phyloP scores from a whole-genome alignment of 2,888 invertebrate species.

The Drosophila buzzatii region DNA sequence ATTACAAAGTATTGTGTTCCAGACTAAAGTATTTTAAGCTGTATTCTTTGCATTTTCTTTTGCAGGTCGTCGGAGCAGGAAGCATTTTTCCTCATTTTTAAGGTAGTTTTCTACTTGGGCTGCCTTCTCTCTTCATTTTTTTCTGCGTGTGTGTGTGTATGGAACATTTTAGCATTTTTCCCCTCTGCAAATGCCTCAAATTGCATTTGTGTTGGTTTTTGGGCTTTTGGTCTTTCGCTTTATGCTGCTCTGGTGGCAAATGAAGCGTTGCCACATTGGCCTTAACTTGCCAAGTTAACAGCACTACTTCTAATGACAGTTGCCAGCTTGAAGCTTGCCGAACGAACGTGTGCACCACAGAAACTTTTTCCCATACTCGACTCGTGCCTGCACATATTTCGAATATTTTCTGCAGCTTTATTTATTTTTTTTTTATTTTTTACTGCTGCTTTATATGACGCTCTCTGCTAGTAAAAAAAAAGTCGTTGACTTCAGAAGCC shows the following conservation, averaged over 20 bases:
- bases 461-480: constrained; percentile 4
- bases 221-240: constrained; percentile 29
- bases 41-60: constrained; percentile 16
- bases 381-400: constrained; percentile 37
- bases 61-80: constrained; percentile 8
- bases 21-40: constrained; percentile 12
- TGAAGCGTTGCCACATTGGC: constrained; percentile 57
- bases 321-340: constrained; percentile 34
- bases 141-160: not conserved
- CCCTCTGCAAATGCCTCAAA: constrained; percentile 37
- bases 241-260: constrained; percentile 47
- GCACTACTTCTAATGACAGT: constrained; percentile 52
- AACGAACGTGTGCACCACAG: constrained; percentile 28
- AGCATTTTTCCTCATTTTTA: constrained; percentile 42
- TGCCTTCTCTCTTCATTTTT: not conserved
- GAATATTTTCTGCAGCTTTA: not conserved
- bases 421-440: not conserved
- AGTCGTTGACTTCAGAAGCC: constrained; percentile 36
- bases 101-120: constrained; percentile 25
- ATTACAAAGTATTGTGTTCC: constrained; percentile 15
- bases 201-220: constrained; percentile 55
- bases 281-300: constrained; percentile 52
- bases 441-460: constrained; percentile 1
- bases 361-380: constrained; percentile 10
- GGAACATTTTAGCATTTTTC: constrained; percentile 30